Evolutionary conservation across 2,888 invertebrate species (phyloP), one percentile per base, ranked within the genome.

Genomic region (Dicyrtomina minuta): DNA sequence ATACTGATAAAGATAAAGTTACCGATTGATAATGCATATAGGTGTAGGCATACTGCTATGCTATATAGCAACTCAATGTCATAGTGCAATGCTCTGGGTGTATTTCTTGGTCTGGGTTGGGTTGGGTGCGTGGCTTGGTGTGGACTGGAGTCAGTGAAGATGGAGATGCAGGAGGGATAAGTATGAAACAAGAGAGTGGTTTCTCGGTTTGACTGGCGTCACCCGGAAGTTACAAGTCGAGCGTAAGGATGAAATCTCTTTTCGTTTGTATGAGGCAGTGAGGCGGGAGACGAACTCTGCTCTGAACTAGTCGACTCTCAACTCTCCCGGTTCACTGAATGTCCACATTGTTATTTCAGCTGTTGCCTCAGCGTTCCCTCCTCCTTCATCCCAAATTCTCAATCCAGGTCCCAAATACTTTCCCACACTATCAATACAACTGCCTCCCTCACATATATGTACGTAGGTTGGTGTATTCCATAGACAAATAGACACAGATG

Each of bases 261-360:
- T 27, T 61, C 61, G 15, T 27, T 15, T 27, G 46, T 61, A 15
- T 27, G 44, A 17, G 56, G 56, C 55, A 41, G 56, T 53, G 66
- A 66, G 27, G 56, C 43, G 41, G 39, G 56, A 56, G 55, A 59
- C n/a, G 41, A 20, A 41, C 33, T 33, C 33, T 33, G 33, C 33
- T 33, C 33, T 8, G 4, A 33, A 33, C 33, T 3, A 33, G 4
- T 33, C n/a, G 33, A 33, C 33, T 20, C 17, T n/a, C 17, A 33
- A 59, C 15, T 41, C 64, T 53, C 24, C 22, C 43, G 43, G 55
- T 56, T 61, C 46, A 61, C 22, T 61, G 61, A 44, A 26, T 39
- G 27, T 70, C 61, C 70, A 62, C 55, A 70, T 65, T 74, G 74
- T 74, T 74, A 73, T 72, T 74, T 71, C 74, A 74, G 74, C 74